These are phyloP conservation scores for Falco biarmicus DNA, from an alignment of 2,797 vertebrate genomes.

Conservation along the genomic window DNA sequence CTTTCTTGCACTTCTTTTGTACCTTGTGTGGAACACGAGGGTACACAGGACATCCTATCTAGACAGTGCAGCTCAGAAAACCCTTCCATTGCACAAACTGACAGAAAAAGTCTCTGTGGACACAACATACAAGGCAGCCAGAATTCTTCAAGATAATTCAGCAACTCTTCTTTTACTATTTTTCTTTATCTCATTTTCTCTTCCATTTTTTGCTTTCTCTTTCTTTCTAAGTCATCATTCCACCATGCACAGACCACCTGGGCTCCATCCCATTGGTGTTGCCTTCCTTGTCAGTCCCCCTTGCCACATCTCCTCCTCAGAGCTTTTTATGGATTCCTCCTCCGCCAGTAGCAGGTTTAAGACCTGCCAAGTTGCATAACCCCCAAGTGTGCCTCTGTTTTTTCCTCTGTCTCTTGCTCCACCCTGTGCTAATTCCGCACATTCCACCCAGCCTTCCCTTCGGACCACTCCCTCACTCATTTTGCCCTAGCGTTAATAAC, in stretches of 20 bases:
- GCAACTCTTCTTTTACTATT: not conserved
- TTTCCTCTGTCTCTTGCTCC: slow-evolving; percentile 28
- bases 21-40: not conserved
- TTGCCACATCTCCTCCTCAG: not conserved
- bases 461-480: slow-evolving; percentile 20
- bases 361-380: slow-evolving; percentile 27
- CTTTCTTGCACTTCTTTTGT: not conserved
- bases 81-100: not conserved
- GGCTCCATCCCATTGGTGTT: not conserved
- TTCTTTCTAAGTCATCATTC: not conserved
- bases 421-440: slow-evolving; percentile 53
- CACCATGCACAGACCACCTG: not conserved
- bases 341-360: not conserved
- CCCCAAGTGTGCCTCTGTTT: not conserved
- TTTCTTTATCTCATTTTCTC: not conserved
- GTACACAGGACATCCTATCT: not conserved
- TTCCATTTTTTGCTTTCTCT: not conserved
- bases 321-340: slow-evolving; percentile 28
- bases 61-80: not conserved
- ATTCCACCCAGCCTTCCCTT: slow-evolving; percentile 52
- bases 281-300: not conserved
- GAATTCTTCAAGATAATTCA: not conserved
- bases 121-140: not conserved
- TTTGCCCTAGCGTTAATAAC: not conserved
- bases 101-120: not conserved